phyloP scores from a whole-genome alignment of 1,140 invertebrate genomes.

The Euwallacea fornicatus region DNA sequence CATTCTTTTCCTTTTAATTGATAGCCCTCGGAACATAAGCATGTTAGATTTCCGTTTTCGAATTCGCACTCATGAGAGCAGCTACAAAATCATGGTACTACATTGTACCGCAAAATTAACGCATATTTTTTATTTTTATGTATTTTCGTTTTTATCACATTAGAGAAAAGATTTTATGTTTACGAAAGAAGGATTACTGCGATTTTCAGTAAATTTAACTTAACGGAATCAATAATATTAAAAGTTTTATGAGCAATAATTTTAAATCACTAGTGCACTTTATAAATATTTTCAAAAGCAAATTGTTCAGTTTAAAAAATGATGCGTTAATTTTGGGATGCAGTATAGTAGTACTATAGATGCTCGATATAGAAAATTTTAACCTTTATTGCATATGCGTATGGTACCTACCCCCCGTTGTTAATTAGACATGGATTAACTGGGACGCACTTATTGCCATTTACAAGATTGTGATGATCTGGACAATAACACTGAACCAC shows the following conservation, averaged over 20 bases:
- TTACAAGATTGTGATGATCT: slow-evolving; percentile 52
- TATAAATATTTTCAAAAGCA: too few relatives aligned
- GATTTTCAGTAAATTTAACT: neutral
- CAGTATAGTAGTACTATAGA: neutral
- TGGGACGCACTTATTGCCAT: slow-evolving; percentile 66
- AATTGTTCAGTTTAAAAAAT: too few relatives aligned
- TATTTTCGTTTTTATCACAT: too few relatives aligned
- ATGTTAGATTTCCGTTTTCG: slow-evolving; percentile 57
- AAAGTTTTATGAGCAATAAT: neutral
- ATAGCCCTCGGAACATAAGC: slow-evolving; percentile 64
- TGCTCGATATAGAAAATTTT: neutral
- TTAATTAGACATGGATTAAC: slow-evolving; percentile 67
- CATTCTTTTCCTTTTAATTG: slow-evolving; percentile 56
- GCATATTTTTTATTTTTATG: too few relatives aligned
- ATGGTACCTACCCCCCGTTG: slow-evolving; percentile 56
- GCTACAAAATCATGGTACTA: neutral
- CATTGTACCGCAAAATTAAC: too few relatives aligned
- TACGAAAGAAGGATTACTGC: too few relatives aligned
- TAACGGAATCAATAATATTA: neutral
- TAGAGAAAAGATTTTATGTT: too few relatives aligned
- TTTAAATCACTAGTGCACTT: neutral
- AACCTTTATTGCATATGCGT: neutral
- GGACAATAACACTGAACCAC: slow-evolving; percentile 61
- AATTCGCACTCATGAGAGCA: slow-evolving; percentile 64
- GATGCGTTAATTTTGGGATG: too few relatives aligned